These are phyloP conservation scores for Esox lucius DNA, from an alignment of 2,797 vertebrate genomes.

Conservation along the genomic window DNA sequence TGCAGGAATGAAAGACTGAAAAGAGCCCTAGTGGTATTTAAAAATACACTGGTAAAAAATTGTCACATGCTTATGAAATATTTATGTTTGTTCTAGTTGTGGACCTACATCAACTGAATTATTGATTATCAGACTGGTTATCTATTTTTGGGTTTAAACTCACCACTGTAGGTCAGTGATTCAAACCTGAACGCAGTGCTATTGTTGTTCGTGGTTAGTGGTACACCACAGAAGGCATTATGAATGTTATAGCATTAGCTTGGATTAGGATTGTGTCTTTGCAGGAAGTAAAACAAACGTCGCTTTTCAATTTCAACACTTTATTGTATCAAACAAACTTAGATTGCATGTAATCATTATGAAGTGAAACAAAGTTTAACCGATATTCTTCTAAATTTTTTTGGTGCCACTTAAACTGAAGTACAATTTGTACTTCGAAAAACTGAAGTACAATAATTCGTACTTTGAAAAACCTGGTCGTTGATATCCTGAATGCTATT, in stretches of 20 bases:
- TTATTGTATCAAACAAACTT: constrained; percentile 74
- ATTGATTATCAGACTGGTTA: constrained; percentile 49
- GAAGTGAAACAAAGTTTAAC: constrained; percentile 62
- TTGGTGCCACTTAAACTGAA: no score
- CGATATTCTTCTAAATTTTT: constrained; percentile 23
- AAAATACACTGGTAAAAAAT: constrained; percentile 41
- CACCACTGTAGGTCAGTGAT: constrained; percentile 32
- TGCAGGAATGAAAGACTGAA: neutral
- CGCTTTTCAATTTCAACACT: constrained; percentile 62
- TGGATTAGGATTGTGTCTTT: neutral
- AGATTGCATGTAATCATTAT: constrained; percentile 63
- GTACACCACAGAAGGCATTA: no score
- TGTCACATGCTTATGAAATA: constrained; percentile 57
- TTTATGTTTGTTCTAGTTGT: constrained; percentile 58
- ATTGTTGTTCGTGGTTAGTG: no score
- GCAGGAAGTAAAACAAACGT: neutral
- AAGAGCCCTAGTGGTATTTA: constrained; percentile 16
- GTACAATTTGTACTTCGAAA: no score
- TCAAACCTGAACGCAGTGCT: neutral
- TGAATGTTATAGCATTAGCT: neutral
- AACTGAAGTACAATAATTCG: no score
- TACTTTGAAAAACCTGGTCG: no score
- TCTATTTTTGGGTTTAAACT: constrained; percentile 60
- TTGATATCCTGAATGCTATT: no score
- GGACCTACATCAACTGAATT: constrained; percentile 55